phyloP scores from a whole-genome alignment of 2,888 invertebrate genomes.

The Nesidiocoris tenuis region DNA sequence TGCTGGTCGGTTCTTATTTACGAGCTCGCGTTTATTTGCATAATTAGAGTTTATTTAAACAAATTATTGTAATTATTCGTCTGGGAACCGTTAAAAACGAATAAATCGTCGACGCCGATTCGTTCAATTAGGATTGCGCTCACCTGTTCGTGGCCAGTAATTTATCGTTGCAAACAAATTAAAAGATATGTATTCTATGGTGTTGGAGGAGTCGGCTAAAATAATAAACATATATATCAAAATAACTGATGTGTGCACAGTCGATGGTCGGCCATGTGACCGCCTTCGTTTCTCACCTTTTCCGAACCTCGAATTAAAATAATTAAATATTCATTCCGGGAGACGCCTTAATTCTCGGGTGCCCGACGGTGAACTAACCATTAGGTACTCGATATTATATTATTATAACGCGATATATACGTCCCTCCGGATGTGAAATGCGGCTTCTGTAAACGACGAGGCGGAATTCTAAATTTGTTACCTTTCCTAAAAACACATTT shows the following conservation, averaged over 20 bases:
- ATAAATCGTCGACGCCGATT: constrained; percentile 26
- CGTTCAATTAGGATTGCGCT: constrained; percentile 25
- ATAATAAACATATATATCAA: neutral
- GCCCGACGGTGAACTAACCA: neutral
- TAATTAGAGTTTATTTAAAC: constrained; percentile 29
- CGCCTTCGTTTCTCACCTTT: constrained; percentile 22
- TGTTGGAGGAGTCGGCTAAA: neutral
- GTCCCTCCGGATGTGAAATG: too few species aligned
- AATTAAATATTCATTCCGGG: constrained; percentile 27
- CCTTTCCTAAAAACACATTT: too few species aligned
- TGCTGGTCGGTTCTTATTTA: too few species aligned
- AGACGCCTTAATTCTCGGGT: neutral
- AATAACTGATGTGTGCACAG: constrained; percentile 12
- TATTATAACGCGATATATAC: too few species aligned
- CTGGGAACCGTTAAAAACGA: constrained; percentile 33
- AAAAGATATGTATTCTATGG: neutral
- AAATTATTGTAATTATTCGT: constrained; percentile 37
- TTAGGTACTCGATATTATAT: too few species aligned
- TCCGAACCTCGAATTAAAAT: constrained; percentile 14
- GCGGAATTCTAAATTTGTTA: too few species aligned
- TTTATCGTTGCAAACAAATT: constrained; percentile 17
- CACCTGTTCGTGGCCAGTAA: constrained; percentile 10
- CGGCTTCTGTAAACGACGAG: too few species aligned
- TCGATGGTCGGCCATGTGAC: constrained; percentile 3
- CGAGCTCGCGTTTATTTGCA: constrained; percentile 17